Percentiles rank a stretch among this genome's conserved stretches.
Conservation (phyloP, 2,113 vertebrate species). For the Toxotes chatareus region DNA sequence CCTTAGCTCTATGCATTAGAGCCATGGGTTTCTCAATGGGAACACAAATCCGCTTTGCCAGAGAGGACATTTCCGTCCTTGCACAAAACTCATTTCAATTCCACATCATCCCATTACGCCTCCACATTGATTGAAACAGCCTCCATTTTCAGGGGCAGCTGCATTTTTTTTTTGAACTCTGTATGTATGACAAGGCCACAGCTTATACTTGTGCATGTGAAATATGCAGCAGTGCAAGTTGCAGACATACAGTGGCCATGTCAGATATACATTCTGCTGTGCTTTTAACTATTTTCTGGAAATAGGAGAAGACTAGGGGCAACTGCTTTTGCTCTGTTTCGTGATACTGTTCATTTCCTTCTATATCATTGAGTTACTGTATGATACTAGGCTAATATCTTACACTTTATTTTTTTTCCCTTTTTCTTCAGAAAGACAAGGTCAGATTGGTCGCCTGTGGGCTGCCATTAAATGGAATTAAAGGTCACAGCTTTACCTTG, state of each 20-base stretch:
- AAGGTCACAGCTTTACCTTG: slow-evolving; percentile 42
- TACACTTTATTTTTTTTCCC: background rate
- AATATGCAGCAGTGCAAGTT: slow-evolving; percentile 19
- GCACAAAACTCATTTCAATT: slow-evolving; percentile 74
- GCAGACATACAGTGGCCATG: slow-evolving; percentile 4
- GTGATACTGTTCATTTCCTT: slow-evolving; percentile 4
- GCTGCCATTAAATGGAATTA: slow-evolving; percentile 28
- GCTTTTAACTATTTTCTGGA: slow-evolving; percentile 16
- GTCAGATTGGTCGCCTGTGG: slow-evolving; percentile 10
- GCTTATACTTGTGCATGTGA: slow-evolving; percentile 34
- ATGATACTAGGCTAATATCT: background rate
- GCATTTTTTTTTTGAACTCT: slow-evolving; percentile 31
- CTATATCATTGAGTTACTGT: background rate
- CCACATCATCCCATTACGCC: slow-evolving; percentile 78
- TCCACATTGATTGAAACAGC: slow-evolving; percentile 74
- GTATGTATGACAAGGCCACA: slow-evolving; percentile 42
- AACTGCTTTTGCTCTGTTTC: slow-evolving; percentile 8
- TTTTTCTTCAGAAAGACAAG: slow-evolving; percentile 20
- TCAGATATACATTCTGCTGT: slow-evolving; percentile 13
- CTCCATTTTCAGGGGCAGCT: slow-evolving; percentile 65
- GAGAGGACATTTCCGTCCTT: slow-evolving; percentile 73
- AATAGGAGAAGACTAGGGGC: slow-evolving; percentile 4
- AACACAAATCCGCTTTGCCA: slow-evolving; percentile 75
- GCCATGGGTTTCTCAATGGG: slow-evolving; percentile 59
- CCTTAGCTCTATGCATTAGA: slow-evolving; percentile 52